These are phyloP conservation scores for Listronotus bonariensis DNA, from an alignment of 1,140 invertebrate genomes.

Conservation along the genomic window DNA sequence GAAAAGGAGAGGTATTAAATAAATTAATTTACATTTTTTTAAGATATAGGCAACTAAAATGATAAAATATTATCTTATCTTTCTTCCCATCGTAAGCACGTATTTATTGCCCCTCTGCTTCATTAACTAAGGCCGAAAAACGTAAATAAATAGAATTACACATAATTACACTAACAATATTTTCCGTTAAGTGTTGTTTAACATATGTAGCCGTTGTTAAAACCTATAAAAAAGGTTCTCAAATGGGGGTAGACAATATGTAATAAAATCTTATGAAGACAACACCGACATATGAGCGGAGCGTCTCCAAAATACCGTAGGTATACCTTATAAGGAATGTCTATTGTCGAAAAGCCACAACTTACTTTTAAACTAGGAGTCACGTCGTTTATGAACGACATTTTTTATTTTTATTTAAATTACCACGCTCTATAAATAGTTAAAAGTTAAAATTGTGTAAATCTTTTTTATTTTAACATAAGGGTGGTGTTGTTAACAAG, in stretches of 20 bases:
- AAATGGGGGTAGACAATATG: conserved; percentile 31
- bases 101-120: conserved; percentile 20
- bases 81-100: background rate
- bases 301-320: conserved; percentile 21
- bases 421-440: conserved; percentile 24
- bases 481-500: background rate
- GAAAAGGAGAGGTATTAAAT: too few species aligned
- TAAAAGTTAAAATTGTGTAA: conserved; percentile 15
- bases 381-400: conserved; percentile 16
- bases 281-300: conserved; percentile 23
- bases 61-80: conserved; percentile 14
- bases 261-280: conserved; percentile 36
- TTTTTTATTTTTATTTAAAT: conserved; percentile 25
- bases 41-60: background rate
- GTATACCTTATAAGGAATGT: conserved; percentile 30
- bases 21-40: too few species aligned
- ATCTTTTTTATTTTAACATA: background rate
- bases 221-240: conserved; percentile 27
- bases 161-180: conserved; percentile 20
- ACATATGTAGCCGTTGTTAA: conserved; percentile 28
- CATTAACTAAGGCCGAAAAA: conserved; percentile 22
- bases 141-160: conserved; percentile 23
- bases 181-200: conserved; percentile 28
- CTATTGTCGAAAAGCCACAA: conserved; percentile 30
- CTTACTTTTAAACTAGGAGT: conserved; percentile 23